Conservation (phyloP, 2,113 vertebrate species). For the Addax nasomaculatus region DNA sequence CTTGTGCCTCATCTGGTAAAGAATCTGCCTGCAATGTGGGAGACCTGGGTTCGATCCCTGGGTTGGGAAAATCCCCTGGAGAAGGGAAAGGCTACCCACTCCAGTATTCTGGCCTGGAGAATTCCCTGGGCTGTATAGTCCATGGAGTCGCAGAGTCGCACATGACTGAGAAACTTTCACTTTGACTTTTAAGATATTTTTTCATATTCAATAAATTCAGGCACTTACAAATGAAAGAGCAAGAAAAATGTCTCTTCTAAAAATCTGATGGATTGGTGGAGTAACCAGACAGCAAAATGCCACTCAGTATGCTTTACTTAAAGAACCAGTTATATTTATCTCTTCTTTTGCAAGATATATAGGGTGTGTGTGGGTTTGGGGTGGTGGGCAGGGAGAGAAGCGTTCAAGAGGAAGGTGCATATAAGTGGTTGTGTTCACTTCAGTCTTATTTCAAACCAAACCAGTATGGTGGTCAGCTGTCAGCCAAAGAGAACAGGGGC, state of each 20-base stretch:
- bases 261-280: background rate
- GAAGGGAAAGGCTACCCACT: background rate
- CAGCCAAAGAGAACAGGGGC: constrained; percentile 37
- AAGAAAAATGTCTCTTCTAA: constrained; percentile 21
- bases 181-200: background rate
- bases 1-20: background rate
- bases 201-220: constrained; percentile 23
- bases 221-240: constrained; percentile 8
- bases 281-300: background rate
- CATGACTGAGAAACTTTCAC: background rate
- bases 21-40: background rate
- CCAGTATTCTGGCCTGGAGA: background rate
- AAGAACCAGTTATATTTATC: background rate
- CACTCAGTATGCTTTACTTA: background rate
- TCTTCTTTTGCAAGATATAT: background rate
- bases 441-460: constrained; percentile 35
- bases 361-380: background rate
- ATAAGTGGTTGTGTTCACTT: background rate
- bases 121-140: background rate
- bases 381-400: background rate
- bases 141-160: background rate
- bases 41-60: background rate
- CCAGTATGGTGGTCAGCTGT: constrained; percentile 20
- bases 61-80: background rate
- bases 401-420: background rate